Percentiles rank a stretch among this genome's conserved stretches.
Evolutionary conservation across 2,113 vertebrate genomes (phyloP).

Genomic region (Polypterus bichir): DNA sequence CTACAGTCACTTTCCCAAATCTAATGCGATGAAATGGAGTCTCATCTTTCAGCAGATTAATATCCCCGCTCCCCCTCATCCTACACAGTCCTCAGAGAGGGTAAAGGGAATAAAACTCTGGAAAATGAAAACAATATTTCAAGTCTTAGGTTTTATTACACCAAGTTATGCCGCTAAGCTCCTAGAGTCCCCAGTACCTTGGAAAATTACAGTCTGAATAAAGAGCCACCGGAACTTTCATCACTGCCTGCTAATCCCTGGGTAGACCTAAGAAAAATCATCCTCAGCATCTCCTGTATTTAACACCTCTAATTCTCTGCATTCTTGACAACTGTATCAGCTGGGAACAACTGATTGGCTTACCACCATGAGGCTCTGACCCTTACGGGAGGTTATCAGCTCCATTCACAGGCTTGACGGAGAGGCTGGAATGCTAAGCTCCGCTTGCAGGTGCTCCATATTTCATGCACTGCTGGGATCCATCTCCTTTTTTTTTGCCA

Average conservation of each 20-base stretch:
- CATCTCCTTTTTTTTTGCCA: neutral
- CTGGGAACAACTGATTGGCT: slow-evolving; percentile 1
- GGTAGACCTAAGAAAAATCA: slow-evolving; percentile 25
- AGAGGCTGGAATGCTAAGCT: neutral
- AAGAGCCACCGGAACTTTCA: slow-evolving; percentile 35
- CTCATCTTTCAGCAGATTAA: slow-evolving; percentile 2
- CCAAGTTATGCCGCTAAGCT: slow-evolving; percentile 41
- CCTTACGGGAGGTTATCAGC: slow-evolving; percentile 1
- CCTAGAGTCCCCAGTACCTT: slow-evolving; percentile 31
- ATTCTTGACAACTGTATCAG: neutral
- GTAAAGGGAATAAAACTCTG: slow-evolving; percentile 38
- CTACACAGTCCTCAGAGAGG: slow-evolving; percentile 28
- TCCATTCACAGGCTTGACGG: neutral
- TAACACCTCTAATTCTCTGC: neutral
- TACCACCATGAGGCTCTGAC: neutral
- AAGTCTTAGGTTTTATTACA: slow-evolving; percentile 44
- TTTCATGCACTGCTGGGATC: no score
- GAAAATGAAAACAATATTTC: slow-evolving; percentile 46
- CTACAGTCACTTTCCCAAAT: no score
- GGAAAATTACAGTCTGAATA: slow-evolving; percentile 41
- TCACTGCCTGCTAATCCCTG: slow-evolving; percentile 37
- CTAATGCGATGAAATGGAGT: neutral
- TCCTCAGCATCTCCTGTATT: neutral
- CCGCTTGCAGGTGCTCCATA: neutral
- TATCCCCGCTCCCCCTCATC: slow-evolving; percentile 10